Base-by-base conservation (phyloP, 2,888 invertebrate species). In the Lepas anatifera region DNA sequence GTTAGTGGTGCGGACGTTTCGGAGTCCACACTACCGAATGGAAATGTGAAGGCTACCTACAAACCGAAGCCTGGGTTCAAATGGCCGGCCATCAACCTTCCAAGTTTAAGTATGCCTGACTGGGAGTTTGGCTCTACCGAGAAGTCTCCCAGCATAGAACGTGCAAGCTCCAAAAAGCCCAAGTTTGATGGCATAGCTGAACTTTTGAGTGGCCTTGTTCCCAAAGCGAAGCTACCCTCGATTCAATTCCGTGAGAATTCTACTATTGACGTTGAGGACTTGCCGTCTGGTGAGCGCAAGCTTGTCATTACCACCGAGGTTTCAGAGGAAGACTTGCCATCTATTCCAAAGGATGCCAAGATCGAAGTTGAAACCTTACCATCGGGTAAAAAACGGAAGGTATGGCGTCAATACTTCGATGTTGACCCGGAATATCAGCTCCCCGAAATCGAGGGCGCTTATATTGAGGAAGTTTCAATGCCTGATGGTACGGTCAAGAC, bases 401-500 rank as follows among this genome's bases (percentile, higher is more conserved):
- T 66, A 3, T 66, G 66, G 66, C n/a, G 41, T 11, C 66, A 66
- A 16, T 66, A 39, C 41, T 66, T 66, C 7, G 66, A 66, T 18
- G 41, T 66, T 13, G 66, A 66, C 18, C 39, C 66, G 1, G 41
- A 66, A 4, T 37, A 39, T 18, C 25, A 66, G 4, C n/a, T 66
- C 16, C 66, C 66, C 10, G 58, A 58, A 22, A 35, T 58, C 7
- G 58, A 35, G 2, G 58, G 58, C 22, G 22, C 58, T 6, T 22
- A 58, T 10, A 35, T 58, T 6, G 58, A 58, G 10, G 35, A 58
- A 22, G 35, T 35, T 3, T 6, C 35, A 0, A 29, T 58, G 35
- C 58, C 58, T 0, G 58, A 58, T 58, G 58, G 58, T 7, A 35
- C 32, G 4, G 22, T 35, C 2, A 58, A 22, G 18, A 58, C 58